Conservation (phyloP, 2,113 vertebrate genomes). For the rabbit (Oryctolagus cuniculus) region DNA sequence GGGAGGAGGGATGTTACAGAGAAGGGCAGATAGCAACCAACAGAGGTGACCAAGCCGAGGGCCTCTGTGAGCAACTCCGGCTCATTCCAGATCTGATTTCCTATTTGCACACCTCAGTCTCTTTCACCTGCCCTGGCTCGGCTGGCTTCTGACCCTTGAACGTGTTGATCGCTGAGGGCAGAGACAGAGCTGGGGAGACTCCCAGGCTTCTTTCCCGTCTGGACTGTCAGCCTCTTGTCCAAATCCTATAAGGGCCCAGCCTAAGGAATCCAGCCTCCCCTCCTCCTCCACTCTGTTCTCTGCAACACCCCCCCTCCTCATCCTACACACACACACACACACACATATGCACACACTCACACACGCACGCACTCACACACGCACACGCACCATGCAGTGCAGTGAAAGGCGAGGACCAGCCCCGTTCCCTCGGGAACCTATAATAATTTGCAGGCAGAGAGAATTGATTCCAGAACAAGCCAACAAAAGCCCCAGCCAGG, state of each 20-base stretch:
- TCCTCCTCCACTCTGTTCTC: fast-evolving
- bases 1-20: not conserved
- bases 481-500: not conserved
- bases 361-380: not conserved
- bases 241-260: too few relatives aligned
- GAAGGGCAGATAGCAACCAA: not conserved
- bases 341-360: not conserved
- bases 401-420: not conserved
- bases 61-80: not conserved
- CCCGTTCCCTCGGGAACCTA: not conserved
- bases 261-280: not conserved
- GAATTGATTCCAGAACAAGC: not conserved
- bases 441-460: not conserved
- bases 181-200: not conserved
- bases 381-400: not conserved
- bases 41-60: not conserved
- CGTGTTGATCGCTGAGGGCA: not conserved
- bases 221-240: not conserved
- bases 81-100: not conserved
- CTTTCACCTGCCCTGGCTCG: not conserved
- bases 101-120: not conserved
- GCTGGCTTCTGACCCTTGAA: not conserved
- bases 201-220: not conserved
- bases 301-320: fast-evolving
- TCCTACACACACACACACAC: not conserved